These are phyloP conservation scores for Drosophila niveifrons DNA, from an alignment of 2,888 invertebrate species.

Conservation along the genomic window DNA sequence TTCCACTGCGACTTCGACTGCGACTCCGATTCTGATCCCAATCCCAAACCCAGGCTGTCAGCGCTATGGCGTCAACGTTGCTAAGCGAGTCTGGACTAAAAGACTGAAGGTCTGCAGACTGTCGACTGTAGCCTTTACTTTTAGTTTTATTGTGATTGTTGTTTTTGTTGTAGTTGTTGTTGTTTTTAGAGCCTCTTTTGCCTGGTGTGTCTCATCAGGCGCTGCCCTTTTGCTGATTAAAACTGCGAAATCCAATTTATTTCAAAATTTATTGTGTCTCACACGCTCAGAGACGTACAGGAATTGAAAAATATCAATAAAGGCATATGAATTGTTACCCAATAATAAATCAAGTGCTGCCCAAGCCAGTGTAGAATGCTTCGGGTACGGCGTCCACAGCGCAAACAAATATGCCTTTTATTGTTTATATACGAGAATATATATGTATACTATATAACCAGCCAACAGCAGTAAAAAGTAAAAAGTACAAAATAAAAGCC, in stretches of 20 bases:
- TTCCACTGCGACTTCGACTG: not conserved
- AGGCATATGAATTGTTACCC: conserved; percentile 82
- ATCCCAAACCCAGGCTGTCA: conserved; percentile 46
- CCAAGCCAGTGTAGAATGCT: conserved; percentile 16
- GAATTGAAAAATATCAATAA: conserved; percentile 79
- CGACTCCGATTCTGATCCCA: conserved; percentile 17
- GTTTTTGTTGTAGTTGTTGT: not conserved
- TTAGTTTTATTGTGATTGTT: conserved; percentile 1
- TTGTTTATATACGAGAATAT: conserved; percentile 65
- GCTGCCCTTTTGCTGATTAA: conserved; percentile 75
- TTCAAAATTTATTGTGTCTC: conserved; percentile 81
- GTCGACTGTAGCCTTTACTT: conserved; percentile 9
- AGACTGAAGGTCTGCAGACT: conserved; percentile 42
- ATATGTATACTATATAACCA: conserved; percentile 9
- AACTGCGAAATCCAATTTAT: conserved; percentile 81
- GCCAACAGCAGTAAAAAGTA: conserved; percentile 6
- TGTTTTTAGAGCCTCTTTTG: conserved; percentile 35
- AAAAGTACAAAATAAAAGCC: conserved; percentile 33
- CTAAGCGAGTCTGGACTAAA: conserved; percentile 14
- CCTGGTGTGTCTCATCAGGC: conserved; percentile 54
- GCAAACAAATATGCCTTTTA: conserved; percentile 78
- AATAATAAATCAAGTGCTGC: conserved; percentile 76
- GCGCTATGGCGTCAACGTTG: conserved; percentile 56
- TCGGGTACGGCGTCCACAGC: conserved; percentile 27
- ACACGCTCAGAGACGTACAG: conserved; percentile 76